A percentile compares a stretch with the other conserved stretches of the same genome.
phyloP scores from a whole-genome alignment of 1,140 invertebrate genomes.

The Apolygus lucorum region DNA sequence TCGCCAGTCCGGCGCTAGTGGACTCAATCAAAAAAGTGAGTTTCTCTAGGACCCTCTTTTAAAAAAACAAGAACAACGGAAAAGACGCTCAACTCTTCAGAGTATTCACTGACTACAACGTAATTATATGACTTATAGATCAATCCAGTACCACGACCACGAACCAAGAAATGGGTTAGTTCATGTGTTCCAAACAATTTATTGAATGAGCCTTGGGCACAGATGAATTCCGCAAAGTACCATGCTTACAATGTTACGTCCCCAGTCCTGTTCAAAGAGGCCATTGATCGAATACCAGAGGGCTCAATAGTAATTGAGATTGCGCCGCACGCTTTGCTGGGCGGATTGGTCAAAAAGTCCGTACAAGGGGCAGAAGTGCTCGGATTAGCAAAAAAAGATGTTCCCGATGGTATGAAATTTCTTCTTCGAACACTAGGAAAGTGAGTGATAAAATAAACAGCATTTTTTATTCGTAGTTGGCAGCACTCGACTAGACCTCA shows the following conservation, averaged over 20 bases:
- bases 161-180: slow-evolving; percentile 48
- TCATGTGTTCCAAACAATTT: slow-evolving; percentile 46
- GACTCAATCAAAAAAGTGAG: neutral
- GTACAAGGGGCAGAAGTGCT: slow-evolving; percentile 38
- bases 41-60: too few relatives aligned
- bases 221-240: slow-evolving; percentile 49
- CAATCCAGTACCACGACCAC: slow-evolving; percentile 39
- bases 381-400: slow-evolving; percentile 62
- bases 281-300: slow-evolving; percentile 21
- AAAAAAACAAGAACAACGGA: too few relatives aligned
- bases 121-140: too few relatives aligned
- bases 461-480: too few relatives aligned
- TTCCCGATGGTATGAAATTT: slow-evolving; percentile 55
- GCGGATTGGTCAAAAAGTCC: slow-evolving; percentile 54
- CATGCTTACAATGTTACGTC: slow-evolving; percentile 59
- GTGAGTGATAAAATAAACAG: slow-evolving; percentile 42
- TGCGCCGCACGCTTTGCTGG: slow-evolving; percentile 78
- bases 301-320: slow-evolving; percentile 47
- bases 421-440: slow-evolving; percentile 66
- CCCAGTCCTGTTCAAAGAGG: slow-evolving; percentile 31
- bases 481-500: too few relatives aligned
- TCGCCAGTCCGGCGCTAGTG: slow-evolving; percentile 51
- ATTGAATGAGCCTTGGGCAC: slow-evolving; percentile 44
- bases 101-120: too few relatives aligned
- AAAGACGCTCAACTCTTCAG: too few relatives aligned